Percentiles rank a stretch among this genome's conserved stretches.
Evolutionary conservation across 2,888 invertebrate species (phyloP).

Genomic region (Nysson spinosus): DNA sequence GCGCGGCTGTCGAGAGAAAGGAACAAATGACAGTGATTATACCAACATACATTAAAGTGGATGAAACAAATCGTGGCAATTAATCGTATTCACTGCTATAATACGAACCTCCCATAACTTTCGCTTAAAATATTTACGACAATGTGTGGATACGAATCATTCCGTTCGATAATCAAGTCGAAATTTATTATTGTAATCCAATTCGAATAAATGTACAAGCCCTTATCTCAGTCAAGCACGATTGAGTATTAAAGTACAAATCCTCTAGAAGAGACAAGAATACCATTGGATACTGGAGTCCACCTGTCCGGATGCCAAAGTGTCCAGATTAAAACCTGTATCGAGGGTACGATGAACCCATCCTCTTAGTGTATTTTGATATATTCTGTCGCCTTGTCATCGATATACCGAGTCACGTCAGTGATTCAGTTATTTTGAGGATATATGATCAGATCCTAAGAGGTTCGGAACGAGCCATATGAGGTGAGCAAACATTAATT

Average conservation of each 20-base stretch:
- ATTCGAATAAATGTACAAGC: too few species aligned
- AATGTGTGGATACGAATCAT: background rate
- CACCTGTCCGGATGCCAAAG: too few species aligned
- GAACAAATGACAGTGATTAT: conserved; percentile 52
- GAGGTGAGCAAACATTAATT: conserved; percentile 63
- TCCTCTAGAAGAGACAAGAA: too few species aligned
- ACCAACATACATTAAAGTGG: conserved; percentile 42
- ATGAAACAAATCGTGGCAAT: conserved; percentile 52
- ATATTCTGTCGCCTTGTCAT: conserved; percentile 43
- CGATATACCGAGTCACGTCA: conserved; percentile 14
- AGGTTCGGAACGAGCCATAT: conserved; percentile 52
- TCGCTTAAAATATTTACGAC: conserved; percentile 8
- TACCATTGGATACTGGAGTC: too few species aligned
- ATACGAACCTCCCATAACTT: conserved; percentile 27
- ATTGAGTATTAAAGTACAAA: too few species aligned
- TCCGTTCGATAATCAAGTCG: background rate
- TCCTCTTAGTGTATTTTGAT: conserved; percentile 18
- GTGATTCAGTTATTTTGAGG: conserved; percentile 21
- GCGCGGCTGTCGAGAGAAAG: conserved; percentile 49
- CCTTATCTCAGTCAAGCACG: too few species aligned
- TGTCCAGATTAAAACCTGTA: conserved; percentile 11
- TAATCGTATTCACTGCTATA: conserved; percentile 37
- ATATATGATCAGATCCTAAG: conserved; percentile 16
- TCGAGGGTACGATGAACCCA: conserved; percentile 9
- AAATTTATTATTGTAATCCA: background rate